Percentiles rank a stretch among this genome's conserved stretches.
These are phyloP conservation scores for Teleogryllus oceanicus DNA, from an alignment of 2,888 invertebrate genomes.

Conservation along the genomic window DNA sequence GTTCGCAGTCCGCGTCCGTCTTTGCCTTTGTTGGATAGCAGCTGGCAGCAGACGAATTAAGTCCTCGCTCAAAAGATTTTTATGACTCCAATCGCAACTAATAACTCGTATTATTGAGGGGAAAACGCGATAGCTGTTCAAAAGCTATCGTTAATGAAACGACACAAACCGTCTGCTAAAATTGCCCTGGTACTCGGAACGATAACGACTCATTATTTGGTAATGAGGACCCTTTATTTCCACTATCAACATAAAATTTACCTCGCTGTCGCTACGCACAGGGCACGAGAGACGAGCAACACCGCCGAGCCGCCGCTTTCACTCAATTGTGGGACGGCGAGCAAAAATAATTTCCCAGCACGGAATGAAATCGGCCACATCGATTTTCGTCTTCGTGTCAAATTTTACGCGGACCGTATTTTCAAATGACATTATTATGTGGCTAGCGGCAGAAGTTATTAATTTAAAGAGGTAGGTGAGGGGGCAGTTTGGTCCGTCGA, in stretches of 20 bases:
- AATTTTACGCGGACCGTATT: neutral
- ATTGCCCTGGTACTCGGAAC: neutral
- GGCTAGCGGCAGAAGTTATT: neutral
- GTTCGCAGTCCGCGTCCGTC: too few species aligned
- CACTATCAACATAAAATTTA: neutral
- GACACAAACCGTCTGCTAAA: neutral
- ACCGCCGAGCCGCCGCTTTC: neutral
- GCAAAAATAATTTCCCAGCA: neutral
- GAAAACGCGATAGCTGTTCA: neutral
- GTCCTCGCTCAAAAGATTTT: neutral
- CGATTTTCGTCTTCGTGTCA: constrained; percentile 18
- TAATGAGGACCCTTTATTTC: constrained; percentile 9
- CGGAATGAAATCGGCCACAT: neutral
- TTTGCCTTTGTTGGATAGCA: too few species aligned
- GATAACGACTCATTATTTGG: constrained; percentile 18
- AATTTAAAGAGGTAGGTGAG: constrained; percentile 11
- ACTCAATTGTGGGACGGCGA: neutral
- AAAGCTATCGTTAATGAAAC: constrained; percentile 2
- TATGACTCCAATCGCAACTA: constrained; percentile 3
- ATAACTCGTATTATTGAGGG: neutral
- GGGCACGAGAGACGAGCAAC: neutral
- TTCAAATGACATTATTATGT: constrained; percentile 18
- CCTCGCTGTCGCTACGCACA: neutral
- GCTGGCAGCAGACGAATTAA: too few species aligned
- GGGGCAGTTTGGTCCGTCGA: neutral